Base-by-base conservation (phyloP, 2,888 invertebrate genomes). In the Odontomyia ornata region DNA sequence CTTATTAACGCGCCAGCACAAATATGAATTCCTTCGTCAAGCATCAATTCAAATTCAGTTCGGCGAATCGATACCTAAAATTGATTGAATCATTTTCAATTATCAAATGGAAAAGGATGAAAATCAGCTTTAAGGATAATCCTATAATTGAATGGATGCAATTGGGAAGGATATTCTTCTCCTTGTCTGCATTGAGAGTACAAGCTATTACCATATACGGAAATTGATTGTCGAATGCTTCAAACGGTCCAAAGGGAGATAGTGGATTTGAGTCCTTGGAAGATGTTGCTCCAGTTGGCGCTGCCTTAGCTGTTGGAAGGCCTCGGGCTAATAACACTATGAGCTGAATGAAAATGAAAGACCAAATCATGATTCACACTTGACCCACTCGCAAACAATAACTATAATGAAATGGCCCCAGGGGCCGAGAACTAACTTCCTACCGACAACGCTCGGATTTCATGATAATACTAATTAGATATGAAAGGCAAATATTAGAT, bases 351-450 rank as follows among this genome's bases (percentile, higher is more conserved):
- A 21, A 21, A 7, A 30, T 25, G 69, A 15, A 69, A 47, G 46
- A 7, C 11, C 23, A 9, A 15, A 46, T 25, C 21, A 43, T 25
- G 15, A 4, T 25, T 25, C 25, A 15, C 69, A 69, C 69, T 69
- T 69, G 46, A 69, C 46, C 47, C 47, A 47, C 46, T 69, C 47
- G 25, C 46, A 46, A 69, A 69, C 69, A 46, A 69, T 69, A 69
- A 21, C 27, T 47, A 25, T 30, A 46, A 25, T 23, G 47, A 46
- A 46, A 47, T 69, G 47, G 18, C 43, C 15, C 15, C 43, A 30
- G 65, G 36, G 7, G 25, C 36, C 9, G 28, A 27, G 13, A 62
- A 27, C 62, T 36, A 36, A 36, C 15, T 28, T 1, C 28, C 62
- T 23, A 62, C 15, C 28, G 27, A 25, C 52, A 4, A 52, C 52